Percentiles rank a stretch among this genome's conserved stretches.
phyloP scores from a whole-genome alignment of 2,888 invertebrate species.

The Plebejus anna region DNA sequence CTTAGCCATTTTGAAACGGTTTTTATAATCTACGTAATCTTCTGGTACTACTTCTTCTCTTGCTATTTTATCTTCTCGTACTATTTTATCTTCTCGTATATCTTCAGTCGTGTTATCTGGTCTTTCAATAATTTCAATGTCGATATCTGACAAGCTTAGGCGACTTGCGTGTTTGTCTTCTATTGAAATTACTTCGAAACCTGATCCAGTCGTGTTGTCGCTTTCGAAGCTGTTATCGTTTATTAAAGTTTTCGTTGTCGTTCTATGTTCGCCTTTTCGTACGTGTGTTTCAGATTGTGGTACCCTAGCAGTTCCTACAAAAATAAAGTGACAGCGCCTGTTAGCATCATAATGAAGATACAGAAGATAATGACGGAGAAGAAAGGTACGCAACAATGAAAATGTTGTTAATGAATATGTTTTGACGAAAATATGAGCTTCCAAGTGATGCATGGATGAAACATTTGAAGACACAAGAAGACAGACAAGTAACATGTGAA shows the following conservation, averaged over 20 bases:
- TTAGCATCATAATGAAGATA: neutral
- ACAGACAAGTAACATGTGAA: neutral
- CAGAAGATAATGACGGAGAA: neutral
- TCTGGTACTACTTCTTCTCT: constrained; percentile 49
- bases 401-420: neutral
- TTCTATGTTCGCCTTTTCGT: constrained; percentile 19
- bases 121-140: constrained; percentile 67
- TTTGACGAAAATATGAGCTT: neutral
- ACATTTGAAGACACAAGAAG: neutral
- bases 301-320: constrained; percentile 40
- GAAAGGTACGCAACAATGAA: neutral
- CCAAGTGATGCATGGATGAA: constrained; percentile 1
- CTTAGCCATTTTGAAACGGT: constrained; percentile 70
- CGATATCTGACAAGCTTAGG: constrained; percentile 66
- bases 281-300: constrained; percentile 23
- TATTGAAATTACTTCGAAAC: constrained; percentile 45
- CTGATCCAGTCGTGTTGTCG: constrained; percentile 46
- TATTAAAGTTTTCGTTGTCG: constrained; percentile 28
- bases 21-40: constrained; percentile 62
- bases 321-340: constrained; percentile 21
- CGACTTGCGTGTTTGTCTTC: constrained; percentile 56
- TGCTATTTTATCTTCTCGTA: constrained; percentile 37
- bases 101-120: constrained; percentile 49
- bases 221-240: constrained; percentile 45
- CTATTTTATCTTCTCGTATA: constrained; percentile 47